Evolutionary conservation across 2,888 invertebrate genomes (phyloP).

Genomic region (Thysanoteuthis rhombus): DNA sequence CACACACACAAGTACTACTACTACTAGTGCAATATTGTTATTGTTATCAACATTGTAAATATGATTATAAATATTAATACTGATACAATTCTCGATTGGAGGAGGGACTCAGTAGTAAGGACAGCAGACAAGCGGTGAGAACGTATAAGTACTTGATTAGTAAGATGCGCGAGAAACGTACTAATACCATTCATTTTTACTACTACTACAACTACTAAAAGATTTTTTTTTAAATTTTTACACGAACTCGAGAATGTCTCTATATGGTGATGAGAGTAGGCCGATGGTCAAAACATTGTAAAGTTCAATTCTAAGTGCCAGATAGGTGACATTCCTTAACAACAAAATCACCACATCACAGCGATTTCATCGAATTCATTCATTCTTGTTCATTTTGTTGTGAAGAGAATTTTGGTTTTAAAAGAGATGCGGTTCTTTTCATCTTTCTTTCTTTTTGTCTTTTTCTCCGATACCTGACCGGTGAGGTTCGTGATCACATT

Average conservation of each 20-base stretch:
- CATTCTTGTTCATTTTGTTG: too few species aligned
- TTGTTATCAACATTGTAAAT: neutral
- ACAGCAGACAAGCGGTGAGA: neutral
- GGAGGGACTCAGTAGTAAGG: neutral
- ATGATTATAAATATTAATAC: neutral
- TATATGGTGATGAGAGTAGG: neutral
- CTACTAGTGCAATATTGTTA: neutral
- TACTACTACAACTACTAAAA: neutral
- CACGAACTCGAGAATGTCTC: neutral
- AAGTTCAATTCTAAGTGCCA: neutral
- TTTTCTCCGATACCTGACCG: too few species aligned
- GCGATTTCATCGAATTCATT: too few species aligned
- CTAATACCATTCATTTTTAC: neutral
- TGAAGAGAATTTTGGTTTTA: too few species aligned
- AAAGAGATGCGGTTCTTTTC: too few species aligned
- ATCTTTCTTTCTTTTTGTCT: too few species aligned
- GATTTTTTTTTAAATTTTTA: too few species aligned
- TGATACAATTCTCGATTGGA: neutral
- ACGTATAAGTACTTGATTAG: neutral
- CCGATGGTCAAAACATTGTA: neutral
- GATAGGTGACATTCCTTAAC: too few species aligned
- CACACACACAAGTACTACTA: neutral
- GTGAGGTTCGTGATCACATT: too few species aligned
- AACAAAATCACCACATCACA: too few species aligned
- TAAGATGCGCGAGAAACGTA: neutral